Percentiles rank a stretch among this genome's conserved stretches.
Conservation (phyloP, 1,140 invertebrate species). For the Drosophila punjabiensis region DNA sequence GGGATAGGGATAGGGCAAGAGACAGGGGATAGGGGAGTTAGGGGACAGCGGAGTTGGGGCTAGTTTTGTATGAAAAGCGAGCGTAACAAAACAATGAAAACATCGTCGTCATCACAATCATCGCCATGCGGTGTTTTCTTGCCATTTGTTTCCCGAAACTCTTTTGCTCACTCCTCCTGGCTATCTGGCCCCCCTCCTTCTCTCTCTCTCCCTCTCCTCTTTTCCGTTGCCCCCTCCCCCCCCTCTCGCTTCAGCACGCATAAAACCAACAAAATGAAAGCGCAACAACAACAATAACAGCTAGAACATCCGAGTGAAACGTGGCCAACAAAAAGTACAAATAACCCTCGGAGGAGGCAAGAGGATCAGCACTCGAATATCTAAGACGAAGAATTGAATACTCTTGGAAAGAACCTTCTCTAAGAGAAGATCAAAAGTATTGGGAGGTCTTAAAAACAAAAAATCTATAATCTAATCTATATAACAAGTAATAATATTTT, state of each 20-base stretch:
- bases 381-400: constrained; percentile 9
- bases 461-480: not conserved
- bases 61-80: constrained; percentile 58
- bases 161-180: constrained; percentile 29
- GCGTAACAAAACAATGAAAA: constrained; percentile 80
- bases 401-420: not conserved
- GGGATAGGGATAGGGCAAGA: not conserved
- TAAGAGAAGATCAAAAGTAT: not conserved
- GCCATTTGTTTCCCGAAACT: constrained; percentile 71
- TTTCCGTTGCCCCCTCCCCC: not conserved
- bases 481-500: too few species aligned
- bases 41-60: constrained; percentile 20
- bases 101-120: constrained; percentile 82
- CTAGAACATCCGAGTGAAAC: constrained; percentile 42
- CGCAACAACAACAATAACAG: constrained; percentile 45
- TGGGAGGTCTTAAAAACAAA: not conserved
- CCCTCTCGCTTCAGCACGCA: constrained; percentile 29
- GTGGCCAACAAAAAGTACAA: constrained; percentile 54
- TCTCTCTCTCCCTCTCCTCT: not conserved
- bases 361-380: not conserved
- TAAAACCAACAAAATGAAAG: constrained; percentile 37
- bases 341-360: constrained; percentile 31
- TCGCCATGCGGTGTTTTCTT: constrained; percentile 80
- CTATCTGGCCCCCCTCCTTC: constrained; percentile 1
- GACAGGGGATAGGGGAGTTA: not conserved